Percentiles rank a stretch among this genome's conserved stretches.
Conservation (phyloP, 2,113 vertebrate species). For the Panthera leo region DNA sequence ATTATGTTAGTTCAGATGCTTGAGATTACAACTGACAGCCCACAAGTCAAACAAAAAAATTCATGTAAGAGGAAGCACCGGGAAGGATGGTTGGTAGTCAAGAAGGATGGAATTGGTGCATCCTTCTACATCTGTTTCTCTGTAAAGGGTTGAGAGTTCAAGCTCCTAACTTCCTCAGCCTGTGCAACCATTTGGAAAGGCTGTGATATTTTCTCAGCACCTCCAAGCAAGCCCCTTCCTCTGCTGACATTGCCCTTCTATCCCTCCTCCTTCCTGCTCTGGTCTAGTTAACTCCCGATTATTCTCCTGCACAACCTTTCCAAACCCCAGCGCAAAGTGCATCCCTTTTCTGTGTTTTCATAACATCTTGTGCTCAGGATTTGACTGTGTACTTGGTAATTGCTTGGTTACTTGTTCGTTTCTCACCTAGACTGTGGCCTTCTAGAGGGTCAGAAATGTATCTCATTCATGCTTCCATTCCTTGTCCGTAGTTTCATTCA, state of each 20-base stretch:
- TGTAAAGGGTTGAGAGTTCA: background rate
- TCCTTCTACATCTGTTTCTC: background rate
- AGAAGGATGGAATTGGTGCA: background rate
- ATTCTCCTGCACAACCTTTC: background rate
- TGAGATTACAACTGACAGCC: background rate
- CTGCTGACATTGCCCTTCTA: background rate
- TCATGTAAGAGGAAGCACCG: background rate
- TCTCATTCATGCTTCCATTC: background rate
- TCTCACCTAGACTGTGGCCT: background rate
- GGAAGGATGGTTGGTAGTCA: background rate
- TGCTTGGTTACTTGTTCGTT: background rate
- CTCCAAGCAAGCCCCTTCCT: background rate
- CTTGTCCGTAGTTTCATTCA: slow-evolving; percentile 12
- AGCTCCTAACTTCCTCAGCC: background rate
- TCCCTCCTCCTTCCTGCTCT: background rate
- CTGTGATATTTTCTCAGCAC: background rate
- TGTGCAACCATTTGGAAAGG: background rate
- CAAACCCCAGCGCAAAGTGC: background rate
- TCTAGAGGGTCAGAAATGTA: background rate
- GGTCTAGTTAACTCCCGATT: background rate
- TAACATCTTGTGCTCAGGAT: background rate
- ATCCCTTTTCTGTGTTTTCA: background rate
- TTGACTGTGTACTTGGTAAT: background rate
- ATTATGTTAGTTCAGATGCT: background rate
- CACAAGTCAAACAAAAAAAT: background rate